Conservation (phyloP, 2,797 vertebrate genomes). For the Gorsachius magnificus region DNA sequence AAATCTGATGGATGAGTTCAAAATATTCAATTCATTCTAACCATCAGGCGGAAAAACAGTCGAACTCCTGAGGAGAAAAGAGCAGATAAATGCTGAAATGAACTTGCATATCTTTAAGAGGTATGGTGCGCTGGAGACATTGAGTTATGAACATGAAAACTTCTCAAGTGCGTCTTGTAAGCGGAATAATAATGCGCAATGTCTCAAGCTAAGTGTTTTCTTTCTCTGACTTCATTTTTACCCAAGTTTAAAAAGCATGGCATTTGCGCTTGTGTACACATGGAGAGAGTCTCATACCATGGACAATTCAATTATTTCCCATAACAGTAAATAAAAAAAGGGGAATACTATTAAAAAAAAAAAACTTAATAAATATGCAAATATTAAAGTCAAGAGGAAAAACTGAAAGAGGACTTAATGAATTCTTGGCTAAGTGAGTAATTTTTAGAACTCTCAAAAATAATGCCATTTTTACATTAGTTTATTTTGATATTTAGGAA, state of each 20-base stretch:
- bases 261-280: neutral
- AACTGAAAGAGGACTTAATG: neutral
- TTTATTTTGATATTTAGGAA: neutral
- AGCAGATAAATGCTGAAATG: constrained; percentile 84
- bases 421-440: neutral
- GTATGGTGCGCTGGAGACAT: constrained; percentile 25
- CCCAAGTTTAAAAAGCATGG: neutral
- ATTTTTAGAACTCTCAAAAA: neutral
- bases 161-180: constrained; percentile 38
- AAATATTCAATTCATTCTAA: constrained; percentile 92
- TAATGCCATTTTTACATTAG: neutral
- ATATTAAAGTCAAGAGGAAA: neutral
- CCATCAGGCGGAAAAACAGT: constrained; percentile 87
- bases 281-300: neutral
- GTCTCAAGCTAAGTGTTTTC: neutral
- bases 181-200: neutral
- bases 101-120: constrained; percentile 69
- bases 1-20: constrained; percentile 93
- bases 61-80: constrained; percentile 79
- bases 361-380: neutral
- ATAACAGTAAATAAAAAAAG: neutral
- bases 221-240: neutral
- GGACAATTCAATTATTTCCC: neutral
- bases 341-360: neutral
- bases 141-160: constrained; percentile 64